A percentile compares a stretch with the other conserved stretches of the same genome.
These are phyloP conservation scores for Pelodiscus sinensis DNA, from an alignment of 2,113 vertebrate genomes.

Conservation along the genomic window DNA sequence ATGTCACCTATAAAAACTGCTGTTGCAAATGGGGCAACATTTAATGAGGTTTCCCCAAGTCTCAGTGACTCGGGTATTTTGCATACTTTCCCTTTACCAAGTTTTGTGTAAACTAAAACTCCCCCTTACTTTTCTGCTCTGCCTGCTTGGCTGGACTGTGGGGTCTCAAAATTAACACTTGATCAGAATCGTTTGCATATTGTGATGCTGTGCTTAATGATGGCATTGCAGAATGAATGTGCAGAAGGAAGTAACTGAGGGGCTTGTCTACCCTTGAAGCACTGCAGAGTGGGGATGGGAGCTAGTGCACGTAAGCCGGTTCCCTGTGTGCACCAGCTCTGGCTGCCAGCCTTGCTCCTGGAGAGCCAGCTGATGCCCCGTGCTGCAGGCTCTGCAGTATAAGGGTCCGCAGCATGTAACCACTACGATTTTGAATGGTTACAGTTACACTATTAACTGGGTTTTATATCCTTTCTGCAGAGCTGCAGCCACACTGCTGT, in stretches of 20 bases:
- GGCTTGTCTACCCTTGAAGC: background rate
- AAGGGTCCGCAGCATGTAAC: too few relatives aligned
- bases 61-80: background rate
- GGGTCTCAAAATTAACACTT: background rate
- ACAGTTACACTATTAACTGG: too few relatives aligned
- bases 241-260: background rate
- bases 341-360: too few relatives aligned
- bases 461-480: too few relatives aligned
- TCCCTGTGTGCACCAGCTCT: too few relatives aligned
- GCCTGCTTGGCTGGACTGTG: background rate
- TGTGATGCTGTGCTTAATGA: constrained; percentile 30
- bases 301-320: too few relatives aligned
- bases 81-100: background rate
- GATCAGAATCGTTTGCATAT: background rate
- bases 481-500: background rate
- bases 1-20: background rate
- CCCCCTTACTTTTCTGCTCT: constrained; percentile 37
- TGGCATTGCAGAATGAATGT: background rate
- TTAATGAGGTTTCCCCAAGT: background rate
- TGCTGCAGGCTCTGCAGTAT: too few relatives aligned
- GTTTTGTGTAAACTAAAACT: constrained; percentile 15
- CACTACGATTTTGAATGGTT: too few relatives aligned
- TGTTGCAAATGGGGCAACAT: background rate
- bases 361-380: too few relatives aligned
- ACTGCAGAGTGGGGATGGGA: background rate